These are phyloP conservation scores for Eugnorisma glareosa DNA, from an alignment of 2,888 invertebrate genomes.

Conservation along the genomic window DNA sequence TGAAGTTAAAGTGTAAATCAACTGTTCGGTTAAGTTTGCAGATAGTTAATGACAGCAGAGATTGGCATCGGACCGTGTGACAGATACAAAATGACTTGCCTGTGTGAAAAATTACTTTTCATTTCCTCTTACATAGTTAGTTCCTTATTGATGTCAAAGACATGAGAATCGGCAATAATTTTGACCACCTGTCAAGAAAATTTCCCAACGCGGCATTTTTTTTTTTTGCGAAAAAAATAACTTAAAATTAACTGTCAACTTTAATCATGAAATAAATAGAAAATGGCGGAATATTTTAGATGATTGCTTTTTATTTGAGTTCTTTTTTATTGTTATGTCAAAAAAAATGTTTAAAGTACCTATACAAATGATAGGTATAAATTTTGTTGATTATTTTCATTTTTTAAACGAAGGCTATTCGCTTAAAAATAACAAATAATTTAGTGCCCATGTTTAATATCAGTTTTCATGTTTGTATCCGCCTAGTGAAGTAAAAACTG, in stretches of 20 bases:
- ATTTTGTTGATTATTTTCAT: background rate
- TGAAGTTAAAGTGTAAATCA: background rate
- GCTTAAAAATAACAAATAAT: slow-evolving; percentile 7
- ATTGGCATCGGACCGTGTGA: slow-evolving; percentile 75
- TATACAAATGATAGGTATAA: background rate
- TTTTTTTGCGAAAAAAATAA: background rate
- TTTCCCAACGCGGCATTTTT: background rate
- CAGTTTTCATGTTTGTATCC: slow-evolving; percentile 2
- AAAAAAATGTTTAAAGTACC: background rate
- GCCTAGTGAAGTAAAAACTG: slow-evolving; percentile 19
- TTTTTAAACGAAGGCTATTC: slow-evolving; percentile 10
- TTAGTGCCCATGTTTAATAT: background rate
- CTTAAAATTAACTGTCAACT: background rate
- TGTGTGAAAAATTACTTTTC: slow-evolving; percentile 76
- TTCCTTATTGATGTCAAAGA: slow-evolving; percentile 42
- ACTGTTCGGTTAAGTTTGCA: slow-evolving; percentile 40
- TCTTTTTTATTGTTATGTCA: background rate
- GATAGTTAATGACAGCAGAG: slow-evolving; percentile 72
- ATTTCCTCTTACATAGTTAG: slow-evolving; percentile 53
- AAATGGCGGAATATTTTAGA: background rate
- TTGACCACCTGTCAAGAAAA: background rate
- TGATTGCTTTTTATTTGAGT: slow-evolving; percentile 11
- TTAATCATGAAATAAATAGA: background rate
- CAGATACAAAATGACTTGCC: slow-evolving; percentile 77
- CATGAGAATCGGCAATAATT: background rate